Evolutionary conservation across 1,140 invertebrate genomes (phyloP).

Genomic region (Scylla paramamosain): DNA sequence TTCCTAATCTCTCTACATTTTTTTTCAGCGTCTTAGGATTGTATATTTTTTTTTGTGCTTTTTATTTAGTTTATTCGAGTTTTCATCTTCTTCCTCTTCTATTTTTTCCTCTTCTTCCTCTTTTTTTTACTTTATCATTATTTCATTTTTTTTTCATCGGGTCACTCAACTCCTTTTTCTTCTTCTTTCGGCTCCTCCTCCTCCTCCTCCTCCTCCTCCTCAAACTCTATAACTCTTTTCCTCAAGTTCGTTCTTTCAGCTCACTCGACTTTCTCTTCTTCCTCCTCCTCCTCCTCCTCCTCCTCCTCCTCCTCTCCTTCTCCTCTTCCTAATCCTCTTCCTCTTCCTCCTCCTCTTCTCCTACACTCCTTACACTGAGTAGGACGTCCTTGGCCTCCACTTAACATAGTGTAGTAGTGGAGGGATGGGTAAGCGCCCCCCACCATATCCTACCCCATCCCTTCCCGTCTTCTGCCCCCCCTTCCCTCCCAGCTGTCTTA

Average conservation of each 20-base stretch:
- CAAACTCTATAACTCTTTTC: neutral
- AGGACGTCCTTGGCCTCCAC: conserved; percentile 52
- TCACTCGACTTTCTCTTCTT: neutral
- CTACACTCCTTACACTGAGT: neutral
- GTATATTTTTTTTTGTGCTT: neutral
- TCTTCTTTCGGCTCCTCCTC: neutral
- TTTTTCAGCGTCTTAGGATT: too few species aligned
- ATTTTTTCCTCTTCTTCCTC: neutral
- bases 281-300: neutral
- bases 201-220: neutral
- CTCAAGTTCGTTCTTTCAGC: neutral
- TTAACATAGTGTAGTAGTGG: conserved; percentile 51
- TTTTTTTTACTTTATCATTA: neutral
- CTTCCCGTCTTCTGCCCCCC: neutral
- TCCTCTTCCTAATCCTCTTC: conserved; percentile 16
- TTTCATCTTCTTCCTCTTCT: neutral
- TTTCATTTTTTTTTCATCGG: neutral
- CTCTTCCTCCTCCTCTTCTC: neutral
- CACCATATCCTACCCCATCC: neutral
- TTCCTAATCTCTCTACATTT: too few species aligned
- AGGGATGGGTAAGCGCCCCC: neutral
- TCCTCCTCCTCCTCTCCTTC: neutral
- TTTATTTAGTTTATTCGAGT: neutral
- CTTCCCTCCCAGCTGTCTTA: neutral
- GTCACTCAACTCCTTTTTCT: neutral